Evolutionary conservation across 1,140 invertebrate genomes (phyloP), one percentile per base, ranked within the genome.

Genomic region (Mizuhopecten yessoensis): DNA sequence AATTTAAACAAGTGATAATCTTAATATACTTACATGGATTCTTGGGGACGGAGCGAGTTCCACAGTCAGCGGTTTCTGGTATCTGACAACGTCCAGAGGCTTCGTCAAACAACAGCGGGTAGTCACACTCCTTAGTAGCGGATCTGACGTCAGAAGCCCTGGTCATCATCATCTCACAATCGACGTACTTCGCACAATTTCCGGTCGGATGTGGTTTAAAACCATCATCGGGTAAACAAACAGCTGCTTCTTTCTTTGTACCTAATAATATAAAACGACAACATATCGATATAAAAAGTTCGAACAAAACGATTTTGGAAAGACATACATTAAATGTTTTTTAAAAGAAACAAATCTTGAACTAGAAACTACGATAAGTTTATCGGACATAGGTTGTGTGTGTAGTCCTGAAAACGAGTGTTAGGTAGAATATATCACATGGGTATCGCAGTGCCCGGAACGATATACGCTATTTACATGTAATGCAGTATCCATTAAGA

Each of bases 1-100:
- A n/a, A n/a, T n/a, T n/a, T n/a, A n/a, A n/a, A n/a, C n/a, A n/a
- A n/a, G n/a, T n/a, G n/a, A n/a, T n/a, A n/a, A n/a, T n/a, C n/a
- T n/a, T n/a, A n/a, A n/a, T 39, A 29, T 29, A 75, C 57, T 75
- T 75, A 75, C 57, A 75, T 7, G 57, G 57, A n/a, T 75, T 75
- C n/a, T 75, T 75, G 9, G 57, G 57, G 17, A 75, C 57, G n/a
- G 57, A 75, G 57, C 57, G 57, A 75, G 57, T 75, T 75, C 57
- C 57, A 75, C 57, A 75, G 5, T 75, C 57, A 0, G 57, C 57
- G 7, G 23, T n/a, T 75, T 75, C 57, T 13, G 57, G 57, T 9
- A 75, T n/a, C n/a, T 75, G 57, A n/a, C 57, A 75, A n/a, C 57
- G 9, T 75, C 57, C 57, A 9, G 57, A 17, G 23, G 1, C n/a